A percentile compares a stretch with the other conserved stretches of the same genome.
phyloP scores from a whole-genome alignment of 2,888 invertebrate genomes.

The Drosophila kokeensis region DNA sequence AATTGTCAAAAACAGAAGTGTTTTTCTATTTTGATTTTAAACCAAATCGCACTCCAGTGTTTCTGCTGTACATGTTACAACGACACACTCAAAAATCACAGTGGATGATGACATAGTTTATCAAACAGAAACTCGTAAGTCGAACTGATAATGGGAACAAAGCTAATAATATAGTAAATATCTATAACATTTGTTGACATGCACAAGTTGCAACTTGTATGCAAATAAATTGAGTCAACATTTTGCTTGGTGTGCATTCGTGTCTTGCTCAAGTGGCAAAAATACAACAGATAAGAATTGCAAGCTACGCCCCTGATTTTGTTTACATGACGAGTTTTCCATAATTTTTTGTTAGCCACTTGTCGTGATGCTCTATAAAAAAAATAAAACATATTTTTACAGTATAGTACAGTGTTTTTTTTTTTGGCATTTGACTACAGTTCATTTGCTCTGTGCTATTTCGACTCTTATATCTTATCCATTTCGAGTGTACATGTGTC shows the following conservation, averaged over 20 bases:
- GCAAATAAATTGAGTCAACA: slow-evolving; percentile 54
- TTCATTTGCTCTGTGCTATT: slow-evolving; percentile 53
- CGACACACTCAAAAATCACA: background rate
- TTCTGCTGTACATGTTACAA: background rate
- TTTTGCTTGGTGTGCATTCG: slow-evolving; percentile 38
- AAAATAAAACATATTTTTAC: background rate
- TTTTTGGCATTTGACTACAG: slow-evolving; percentile 12
- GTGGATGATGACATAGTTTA: background rate
- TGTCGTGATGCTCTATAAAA: slow-evolving; percentile 4
- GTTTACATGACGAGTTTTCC: background rate
- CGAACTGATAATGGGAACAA: slow-evolving; percentile 25
- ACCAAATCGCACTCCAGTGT: background rate
- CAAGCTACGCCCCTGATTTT: slow-evolving; percentile 24
- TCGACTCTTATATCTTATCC: slow-evolving; percentile 44
- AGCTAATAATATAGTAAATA: slow-evolving; percentile 6
- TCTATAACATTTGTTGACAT: slow-evolving; percentile 14
- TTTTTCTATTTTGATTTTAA: background rate
- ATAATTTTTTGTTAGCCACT: background rate
- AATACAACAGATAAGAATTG: slow-evolving; percentile 30
- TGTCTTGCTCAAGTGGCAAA: slow-evolving; percentile 44
- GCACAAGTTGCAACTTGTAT: slow-evolving; percentile 41
- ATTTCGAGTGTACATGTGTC: slow-evolving; percentile 25
- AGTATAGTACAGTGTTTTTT: background rate
- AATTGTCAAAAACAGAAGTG: background rate
- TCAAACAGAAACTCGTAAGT: slow-evolving; percentile 12